Evolutionary conservation across 2,888 invertebrate species (phyloP), one percentile per base, ranked within the genome.

Genomic region (Acheta domesticus): DNA sequence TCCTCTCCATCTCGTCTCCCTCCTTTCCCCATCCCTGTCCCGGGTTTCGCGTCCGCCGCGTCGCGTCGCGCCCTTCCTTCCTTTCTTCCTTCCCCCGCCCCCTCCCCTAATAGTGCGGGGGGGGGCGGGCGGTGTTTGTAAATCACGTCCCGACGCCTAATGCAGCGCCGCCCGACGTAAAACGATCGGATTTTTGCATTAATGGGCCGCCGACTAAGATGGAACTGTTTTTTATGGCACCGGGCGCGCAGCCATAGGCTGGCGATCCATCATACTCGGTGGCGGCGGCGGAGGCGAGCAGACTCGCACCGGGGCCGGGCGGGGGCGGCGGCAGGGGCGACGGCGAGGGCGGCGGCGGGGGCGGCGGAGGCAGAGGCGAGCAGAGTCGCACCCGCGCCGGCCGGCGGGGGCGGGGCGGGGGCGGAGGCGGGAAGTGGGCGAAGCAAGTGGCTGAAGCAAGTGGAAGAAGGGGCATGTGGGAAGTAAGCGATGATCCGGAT

Each of bases 101-200:
- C 14, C 2, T 12, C 16, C 62, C 4, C n/a, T n/a, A n/a, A 62
- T n/a, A 14, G 16, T 12, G n/a, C n/a, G 16, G 16, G 62, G 62
- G 62, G 5, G 16, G n/a, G 62, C 62, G 62, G 62, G 8, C 36
- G 36, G 16, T 62, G 62, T 62, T 62, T 62, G 62, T 62, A 62
- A 62, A 62, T 62, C 62, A 62, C 62, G 62, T n/a, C 62, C 62
- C 62, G 16, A n/a, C 62, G 62, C 62, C 14, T 62, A 36, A 36
- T 36, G 36, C 36, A 36, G 36, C 36, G 16, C 62, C 62, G 62
- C n/a, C 62, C 62, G 16, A n/a, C 62, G 62, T 62, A 62, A 62
- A 62, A 62, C 62, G 62, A 62, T 62, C 62, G 62, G 62, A 62
- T 62, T 62, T 62, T 62, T 62, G 62, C 62, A 62, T 62, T 62